Conservation (phyloP, 2,113 vertebrate species). For the Phodopus roborovskii region DNA sequence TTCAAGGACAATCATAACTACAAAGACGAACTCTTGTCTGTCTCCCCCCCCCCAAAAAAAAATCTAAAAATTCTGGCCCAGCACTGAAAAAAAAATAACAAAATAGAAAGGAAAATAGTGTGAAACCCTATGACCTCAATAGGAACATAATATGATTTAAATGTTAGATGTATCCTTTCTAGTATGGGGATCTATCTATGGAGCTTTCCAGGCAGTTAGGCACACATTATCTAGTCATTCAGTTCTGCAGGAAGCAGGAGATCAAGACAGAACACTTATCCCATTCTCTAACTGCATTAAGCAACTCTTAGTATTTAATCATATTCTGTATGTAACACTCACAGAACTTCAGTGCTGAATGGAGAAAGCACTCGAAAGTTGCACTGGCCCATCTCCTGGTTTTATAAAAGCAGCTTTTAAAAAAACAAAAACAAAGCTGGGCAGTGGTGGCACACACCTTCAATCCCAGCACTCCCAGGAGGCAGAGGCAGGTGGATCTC, state of each 20-base stretch:
- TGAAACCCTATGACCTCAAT: neutral
- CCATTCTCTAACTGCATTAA: constrained; percentile 2
- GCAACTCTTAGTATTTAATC: constrained; percentile 39
- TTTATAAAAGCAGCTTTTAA: neutral
- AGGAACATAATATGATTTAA: neutral
- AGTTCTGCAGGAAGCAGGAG: neutral
- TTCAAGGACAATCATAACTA: no score
- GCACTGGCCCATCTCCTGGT: neutral
- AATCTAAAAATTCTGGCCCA: neutral
- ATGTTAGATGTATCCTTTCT: neutral
- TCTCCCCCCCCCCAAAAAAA: no score
- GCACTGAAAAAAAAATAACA: neutral
- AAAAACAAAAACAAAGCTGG: no score
- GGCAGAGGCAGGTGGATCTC: no score
- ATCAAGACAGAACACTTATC: neutral
- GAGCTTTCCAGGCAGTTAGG: neutral
- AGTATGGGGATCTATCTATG: neutral
- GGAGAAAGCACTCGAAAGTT: neutral
- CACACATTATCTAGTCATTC: neutral
- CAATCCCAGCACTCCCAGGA: no score
- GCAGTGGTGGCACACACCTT: no score
- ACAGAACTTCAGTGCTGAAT: constrained; percentile 32
- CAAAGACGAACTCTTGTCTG: no score
- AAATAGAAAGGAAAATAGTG: neutral
- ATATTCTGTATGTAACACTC: constrained; percentile 42